Conservation (phyloP, 2,888 invertebrate genomes). For the Mamestra brassicae region DNA sequence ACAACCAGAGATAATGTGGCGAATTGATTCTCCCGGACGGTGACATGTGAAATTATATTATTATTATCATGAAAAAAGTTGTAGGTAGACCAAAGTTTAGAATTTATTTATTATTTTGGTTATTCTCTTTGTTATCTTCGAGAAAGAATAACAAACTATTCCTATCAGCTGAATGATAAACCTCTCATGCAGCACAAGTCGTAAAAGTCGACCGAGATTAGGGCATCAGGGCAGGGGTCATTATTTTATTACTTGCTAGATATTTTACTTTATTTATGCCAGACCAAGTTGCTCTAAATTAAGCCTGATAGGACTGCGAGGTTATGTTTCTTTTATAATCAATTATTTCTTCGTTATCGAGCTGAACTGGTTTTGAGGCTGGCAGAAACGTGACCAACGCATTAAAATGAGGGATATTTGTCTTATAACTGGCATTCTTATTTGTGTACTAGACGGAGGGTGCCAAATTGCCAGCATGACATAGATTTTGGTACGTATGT, state of each 20-base stretch:
- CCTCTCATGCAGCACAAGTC: constrained; percentile 13
- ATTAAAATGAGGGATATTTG: constrained; percentile 35
- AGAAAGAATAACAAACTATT: constrained; percentile 42
- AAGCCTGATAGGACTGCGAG: constrained; percentile 19
- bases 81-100: constrained; percentile 4
- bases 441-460: background rate
- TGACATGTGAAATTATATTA: too few species aligned
- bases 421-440: constrained; percentile 5
- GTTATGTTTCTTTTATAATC: constrained; percentile 35
- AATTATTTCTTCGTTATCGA: constrained; percentile 32
- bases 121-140: constrained; percentile 25
- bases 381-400: constrained; percentile 24
- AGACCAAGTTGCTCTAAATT: constrained; percentile 32
- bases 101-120: constrained; percentile 10
- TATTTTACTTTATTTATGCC: constrained; percentile 30
- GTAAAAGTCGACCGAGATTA: constrained; percentile 21
- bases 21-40: too few species aligned
- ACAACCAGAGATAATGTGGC: too few species aligned
- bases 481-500: background rate
- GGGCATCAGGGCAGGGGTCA: constrained; percentile 34
- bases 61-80: background rate
- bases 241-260: constrained; percentile 30
- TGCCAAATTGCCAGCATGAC: background rate
- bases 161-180: constrained; percentile 30
- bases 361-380: constrained; percentile 26